Conservation (phyloP, 2,113 vertebrate species). For the Panthera uncia region DNA sequence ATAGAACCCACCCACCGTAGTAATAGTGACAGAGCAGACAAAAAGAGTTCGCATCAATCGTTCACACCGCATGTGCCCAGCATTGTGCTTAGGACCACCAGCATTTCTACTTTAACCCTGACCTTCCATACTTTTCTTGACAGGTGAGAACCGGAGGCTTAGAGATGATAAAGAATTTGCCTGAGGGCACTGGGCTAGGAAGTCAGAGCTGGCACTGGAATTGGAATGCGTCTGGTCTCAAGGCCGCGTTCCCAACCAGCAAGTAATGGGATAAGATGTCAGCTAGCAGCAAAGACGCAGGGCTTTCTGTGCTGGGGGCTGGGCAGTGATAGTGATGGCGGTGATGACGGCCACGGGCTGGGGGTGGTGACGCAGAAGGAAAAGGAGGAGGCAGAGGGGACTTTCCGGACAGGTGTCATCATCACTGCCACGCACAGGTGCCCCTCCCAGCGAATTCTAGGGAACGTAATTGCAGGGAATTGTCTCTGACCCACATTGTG, state of each 20-base stretch:
- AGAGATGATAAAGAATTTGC: neutral
- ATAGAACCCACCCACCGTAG: neutral
- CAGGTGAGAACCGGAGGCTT: neutral
- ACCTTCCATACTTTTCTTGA: neutral
- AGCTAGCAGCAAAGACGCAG: neutral
- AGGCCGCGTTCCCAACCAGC: neutral
- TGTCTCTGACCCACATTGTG: neutral
- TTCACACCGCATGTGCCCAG: neutral
- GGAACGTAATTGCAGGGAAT: neutral
- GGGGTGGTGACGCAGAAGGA: neutral
- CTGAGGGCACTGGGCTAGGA: neutral
- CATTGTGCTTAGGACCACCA: neutral
- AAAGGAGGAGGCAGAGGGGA: neutral
- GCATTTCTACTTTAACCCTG: neutral
- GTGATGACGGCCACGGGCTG: accelerated
- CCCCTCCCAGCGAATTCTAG: neutral
- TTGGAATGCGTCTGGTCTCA: neutral
- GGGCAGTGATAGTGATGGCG: too few relatives aligned
- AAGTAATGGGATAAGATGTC: neutral
- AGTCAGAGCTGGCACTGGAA: neutral
- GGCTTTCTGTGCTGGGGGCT: neutral
- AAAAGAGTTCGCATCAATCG: neutral
- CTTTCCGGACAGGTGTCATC: neutral
- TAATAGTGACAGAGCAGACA: neutral
- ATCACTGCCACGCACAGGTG: neutral